These are phyloP conservation scores for Indicator indicator DNA, from an alignment of 2,113 vertebrate genomes.

Conservation along the genomic window DNA sequence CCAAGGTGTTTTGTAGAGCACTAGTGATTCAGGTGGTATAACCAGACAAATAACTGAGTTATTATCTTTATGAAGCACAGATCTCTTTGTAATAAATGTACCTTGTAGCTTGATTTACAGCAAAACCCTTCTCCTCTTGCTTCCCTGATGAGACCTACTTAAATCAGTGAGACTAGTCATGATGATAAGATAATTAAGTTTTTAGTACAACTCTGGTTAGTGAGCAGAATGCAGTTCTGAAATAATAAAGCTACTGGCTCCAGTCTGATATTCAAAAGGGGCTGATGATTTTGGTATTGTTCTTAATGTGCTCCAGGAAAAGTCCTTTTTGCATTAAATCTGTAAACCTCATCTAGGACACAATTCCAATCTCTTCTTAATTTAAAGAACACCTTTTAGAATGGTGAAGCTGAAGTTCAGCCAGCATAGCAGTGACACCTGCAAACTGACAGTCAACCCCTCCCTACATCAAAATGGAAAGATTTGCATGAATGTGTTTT, in stretches of 20 bases:
- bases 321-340: neutral
- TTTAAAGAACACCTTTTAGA: slow-evolving; percentile 12
- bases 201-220: slow-evolving; percentile 60
- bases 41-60: slow-evolving; percentile 26
- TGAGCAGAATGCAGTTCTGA: slow-evolving; percentile 46
- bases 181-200: slow-evolving; percentile 66
- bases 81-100: slow-evolving; percentile 53
- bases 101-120: slow-evolving; percentile 47
- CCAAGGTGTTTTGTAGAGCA: neutral
- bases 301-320: neutral
- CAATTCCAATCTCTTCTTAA: neutral
- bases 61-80: slow-evolving; percentile 25
- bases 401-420: slow-evolving; percentile 34
- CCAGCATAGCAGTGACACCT: neutral
- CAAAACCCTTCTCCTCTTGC: slow-evolving; percentile 43
- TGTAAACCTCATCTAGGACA: neutral
- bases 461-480: slow-evolving; percentile 35
- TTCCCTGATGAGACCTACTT: slow-evolving; percentile 56
- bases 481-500: slow-evolving; percentile 61
- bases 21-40: neutral
- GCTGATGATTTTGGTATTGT: neutral
- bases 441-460: slow-evolving; percentile 22
- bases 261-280: slow-evolving; percentile 10
- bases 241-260: neutral
- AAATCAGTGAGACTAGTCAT: slow-evolving; percentile 63